These are phyloP conservation scores for Ophioninae sp. DNA, from an alignment of 2,888 invertebrate genomes.

Conservation along the genomic window DNA sequence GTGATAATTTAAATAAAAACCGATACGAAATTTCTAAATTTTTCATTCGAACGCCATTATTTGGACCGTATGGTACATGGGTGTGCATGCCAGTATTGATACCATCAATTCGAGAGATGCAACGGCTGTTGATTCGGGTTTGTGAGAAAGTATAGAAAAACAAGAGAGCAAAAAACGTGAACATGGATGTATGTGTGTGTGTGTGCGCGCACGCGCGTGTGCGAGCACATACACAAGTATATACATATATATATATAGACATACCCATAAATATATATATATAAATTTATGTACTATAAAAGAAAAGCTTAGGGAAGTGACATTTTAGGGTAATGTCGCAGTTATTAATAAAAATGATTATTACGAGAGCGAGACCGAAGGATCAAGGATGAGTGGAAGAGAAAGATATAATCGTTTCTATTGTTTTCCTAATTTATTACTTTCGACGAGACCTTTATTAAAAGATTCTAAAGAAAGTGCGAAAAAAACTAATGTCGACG, in stretches of 20 bases:
- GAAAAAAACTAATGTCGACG: conserved; percentile 2
- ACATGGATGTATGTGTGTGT: background rate
- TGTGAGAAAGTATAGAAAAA: conserved; percentile 61
- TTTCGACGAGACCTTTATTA: background rate
- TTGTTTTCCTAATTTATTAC: conserved; percentile 11
- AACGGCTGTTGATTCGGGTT: conserved; percentile 58
- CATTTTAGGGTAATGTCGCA: conserved; percentile 30
- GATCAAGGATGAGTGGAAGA: conserved; percentile 18
- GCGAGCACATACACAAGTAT: background rate
- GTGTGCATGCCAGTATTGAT: background rate
- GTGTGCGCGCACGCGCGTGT: no score
- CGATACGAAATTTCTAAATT: background rate
- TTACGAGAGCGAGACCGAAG: conserved; percentile 12
- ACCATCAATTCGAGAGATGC: conserved; percentile 29
- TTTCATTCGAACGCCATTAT: background rate
- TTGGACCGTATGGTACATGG: background rate
- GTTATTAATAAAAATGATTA: conserved; percentile 21
- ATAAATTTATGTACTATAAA: conserved; percentile 47
- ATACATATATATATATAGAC: conserved; percentile 27
- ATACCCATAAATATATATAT: conserved; percentile 26
- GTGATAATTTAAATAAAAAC: no score
- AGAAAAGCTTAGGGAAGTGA: conserved; percentile 23
- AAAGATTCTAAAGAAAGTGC: background rate
- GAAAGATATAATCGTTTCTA: conserved; percentile 5
- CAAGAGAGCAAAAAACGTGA: conserved; percentile 26